These are phyloP conservation scores for Morpho achilles DNA, from an alignment of 2,888 invertebrate genomes.

Conservation along the genomic window DNA sequence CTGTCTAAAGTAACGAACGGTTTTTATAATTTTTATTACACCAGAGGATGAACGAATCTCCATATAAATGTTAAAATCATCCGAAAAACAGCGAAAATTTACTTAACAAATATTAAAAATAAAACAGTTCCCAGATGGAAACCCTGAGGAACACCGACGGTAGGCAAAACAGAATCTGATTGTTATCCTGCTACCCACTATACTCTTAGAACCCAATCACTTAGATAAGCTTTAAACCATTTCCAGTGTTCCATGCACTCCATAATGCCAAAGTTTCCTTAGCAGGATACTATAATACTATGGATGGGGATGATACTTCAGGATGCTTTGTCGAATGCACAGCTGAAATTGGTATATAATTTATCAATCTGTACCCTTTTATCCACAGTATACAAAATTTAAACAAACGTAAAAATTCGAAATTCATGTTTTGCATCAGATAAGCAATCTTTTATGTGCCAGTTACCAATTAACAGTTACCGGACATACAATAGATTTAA, in stretches of 20 bases:
- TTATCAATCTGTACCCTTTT: not conserved
- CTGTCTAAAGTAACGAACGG: no score
- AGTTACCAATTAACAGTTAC: no score
- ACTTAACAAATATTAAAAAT: no score
- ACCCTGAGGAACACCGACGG: not conserved
- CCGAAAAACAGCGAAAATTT: no score
- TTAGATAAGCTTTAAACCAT: not conserved
- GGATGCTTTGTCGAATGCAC: not conserved
- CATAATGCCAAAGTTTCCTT: slow-evolving; percentile 1
- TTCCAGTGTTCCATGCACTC: not conserved
- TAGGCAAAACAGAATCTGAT: not conserved
- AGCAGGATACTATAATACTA: not conserved
- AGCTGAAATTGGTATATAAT: not conserved
- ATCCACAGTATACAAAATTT: not conserved
- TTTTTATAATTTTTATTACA: no score
- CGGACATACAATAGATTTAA: no score
- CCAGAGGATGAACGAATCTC: no score
- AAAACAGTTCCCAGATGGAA: not conserved
- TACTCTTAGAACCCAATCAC: not conserved
- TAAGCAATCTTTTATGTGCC: no score
- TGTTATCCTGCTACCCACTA: not conserved
- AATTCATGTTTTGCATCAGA: no score
- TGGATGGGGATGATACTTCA: no score
- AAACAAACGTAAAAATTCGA: no score
- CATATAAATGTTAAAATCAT: no score